phyloP scores from a whole-genome alignment of 1,140 invertebrate genomes.

The Polypedilum vanderplanki region DNA sequence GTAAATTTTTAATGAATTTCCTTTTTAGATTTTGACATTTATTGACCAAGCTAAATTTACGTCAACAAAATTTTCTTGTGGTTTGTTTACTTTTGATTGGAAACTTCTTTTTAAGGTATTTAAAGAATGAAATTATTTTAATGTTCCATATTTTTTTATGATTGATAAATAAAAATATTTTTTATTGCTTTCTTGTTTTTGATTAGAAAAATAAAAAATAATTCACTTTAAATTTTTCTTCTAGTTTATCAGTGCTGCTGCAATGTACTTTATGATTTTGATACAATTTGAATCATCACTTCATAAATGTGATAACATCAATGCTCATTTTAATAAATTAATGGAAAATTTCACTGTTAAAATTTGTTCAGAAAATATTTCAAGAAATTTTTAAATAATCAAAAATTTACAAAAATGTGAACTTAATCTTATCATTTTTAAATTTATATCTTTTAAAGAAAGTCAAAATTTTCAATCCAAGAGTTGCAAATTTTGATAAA shows the following conservation, averaged over 20 bases:
- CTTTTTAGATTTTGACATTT: not conserved
- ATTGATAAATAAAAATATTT: too few species aligned
- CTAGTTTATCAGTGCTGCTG: not conserved
- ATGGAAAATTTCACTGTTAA: not conserved
- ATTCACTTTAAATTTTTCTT: not conserved
- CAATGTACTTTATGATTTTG: not conserved
- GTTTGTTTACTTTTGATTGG: not conserved
- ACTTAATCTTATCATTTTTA: too few species aligned
- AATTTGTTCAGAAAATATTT: too few species aligned
- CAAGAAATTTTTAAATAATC: too few species aligned
- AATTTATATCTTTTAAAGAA: too few species aligned
- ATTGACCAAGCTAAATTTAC: not conserved
- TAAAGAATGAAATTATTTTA: not conserved
- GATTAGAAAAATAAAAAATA: too few species aligned
- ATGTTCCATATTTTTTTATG: not conserved
- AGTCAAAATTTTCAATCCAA: too few species aligned
- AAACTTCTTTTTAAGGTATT: not conserved
- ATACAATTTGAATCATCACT: not conserved
- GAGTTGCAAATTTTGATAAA: too few species aligned
- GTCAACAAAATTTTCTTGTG: not conserved
- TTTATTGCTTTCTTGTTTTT: too few species aligned
- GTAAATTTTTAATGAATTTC: not conserved
- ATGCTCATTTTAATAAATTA: not conserved
- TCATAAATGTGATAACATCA: not conserved
- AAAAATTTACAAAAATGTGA: too few species aligned